phyloP scores from a whole-genome alignment of 2,113 vertebrate species.

The Triplophysa dalaica region DNA sequence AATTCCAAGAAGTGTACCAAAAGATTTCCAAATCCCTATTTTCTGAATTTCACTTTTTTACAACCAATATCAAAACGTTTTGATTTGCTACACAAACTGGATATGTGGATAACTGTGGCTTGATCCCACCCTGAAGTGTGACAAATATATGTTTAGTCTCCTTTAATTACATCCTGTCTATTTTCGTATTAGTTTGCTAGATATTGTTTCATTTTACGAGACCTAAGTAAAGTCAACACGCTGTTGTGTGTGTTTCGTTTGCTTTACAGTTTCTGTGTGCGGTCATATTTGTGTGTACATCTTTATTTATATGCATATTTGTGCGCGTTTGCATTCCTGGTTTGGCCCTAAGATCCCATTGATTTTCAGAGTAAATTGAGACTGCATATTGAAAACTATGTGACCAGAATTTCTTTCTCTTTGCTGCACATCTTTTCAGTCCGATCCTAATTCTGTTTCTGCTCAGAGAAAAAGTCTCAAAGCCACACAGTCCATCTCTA shows the following conservation, averaged over 20 bases:
- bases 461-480: too few relatives aligned
- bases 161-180: background rate
- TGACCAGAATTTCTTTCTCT: too few relatives aligned
- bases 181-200: background rate
- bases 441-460: too few relatives aligned
- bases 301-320: background rate
- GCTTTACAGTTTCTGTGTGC: background rate
- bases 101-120: slow-evolving; percentile 21
- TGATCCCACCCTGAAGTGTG: slow-evolving; percentile 16
- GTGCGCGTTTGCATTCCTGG: too few relatives aligned
- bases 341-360: too few relatives aligned
- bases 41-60: background rate
- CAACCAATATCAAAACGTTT: background rate
- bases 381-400: too few relatives aligned
- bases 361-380: too few relatives aligned
- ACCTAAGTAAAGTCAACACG: too few relatives aligned
- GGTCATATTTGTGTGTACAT: background rate
- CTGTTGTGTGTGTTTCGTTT: too few relatives aligned
- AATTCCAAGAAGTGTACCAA: background rate
- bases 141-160: background rate
- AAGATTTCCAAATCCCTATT: too few relatives aligned
- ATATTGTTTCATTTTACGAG: background rate
- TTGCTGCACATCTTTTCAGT: too few relatives aligned
- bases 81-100: background rate
- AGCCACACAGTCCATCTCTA: background rate